These are phyloP conservation scores for Loriculus beryllinus DNA, from an alignment of 2,797 vertebrate species.

Conservation along the genomic window DNA sequence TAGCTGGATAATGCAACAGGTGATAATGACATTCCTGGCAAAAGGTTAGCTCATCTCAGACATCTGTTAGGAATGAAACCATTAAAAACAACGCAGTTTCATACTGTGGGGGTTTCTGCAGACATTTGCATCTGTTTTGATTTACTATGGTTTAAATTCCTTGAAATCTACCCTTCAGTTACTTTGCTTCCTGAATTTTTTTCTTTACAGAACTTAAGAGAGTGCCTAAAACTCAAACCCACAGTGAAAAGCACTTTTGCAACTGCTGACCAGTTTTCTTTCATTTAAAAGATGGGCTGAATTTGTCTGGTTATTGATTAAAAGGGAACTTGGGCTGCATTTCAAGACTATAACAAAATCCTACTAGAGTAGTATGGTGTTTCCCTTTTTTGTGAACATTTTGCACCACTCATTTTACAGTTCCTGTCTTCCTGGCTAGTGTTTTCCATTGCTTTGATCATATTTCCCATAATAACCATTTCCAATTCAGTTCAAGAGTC, in stretches of 20 bases:
- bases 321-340: neutral
- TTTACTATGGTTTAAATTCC: neutral
- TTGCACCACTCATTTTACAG: neutral
- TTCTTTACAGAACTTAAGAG: neutral
- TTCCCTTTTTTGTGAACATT: neutral
- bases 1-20: neutral
- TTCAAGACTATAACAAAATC: neutral
- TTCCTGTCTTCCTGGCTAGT: neutral
- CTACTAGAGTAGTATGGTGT: neutral
- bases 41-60: constrained; percentile 37
- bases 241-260: neutral
- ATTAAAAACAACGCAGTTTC: neutral
- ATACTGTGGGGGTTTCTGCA: neutral
- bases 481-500: neutral
- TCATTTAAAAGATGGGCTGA: neutral
- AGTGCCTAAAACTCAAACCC: neutral
- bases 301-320: neutral
- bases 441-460: neutral
- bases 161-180: neutral
- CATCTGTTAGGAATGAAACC: constrained; percentile 12
- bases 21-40: constrained; percentile 31
- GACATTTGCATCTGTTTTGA: constrained; percentile 4
- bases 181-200: neutral
- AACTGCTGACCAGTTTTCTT: neutral
- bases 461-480: neutral